phyloP scores from a whole-genome alignment of 2,888 invertebrate species.

The Nomada ruficornis region DNA sequence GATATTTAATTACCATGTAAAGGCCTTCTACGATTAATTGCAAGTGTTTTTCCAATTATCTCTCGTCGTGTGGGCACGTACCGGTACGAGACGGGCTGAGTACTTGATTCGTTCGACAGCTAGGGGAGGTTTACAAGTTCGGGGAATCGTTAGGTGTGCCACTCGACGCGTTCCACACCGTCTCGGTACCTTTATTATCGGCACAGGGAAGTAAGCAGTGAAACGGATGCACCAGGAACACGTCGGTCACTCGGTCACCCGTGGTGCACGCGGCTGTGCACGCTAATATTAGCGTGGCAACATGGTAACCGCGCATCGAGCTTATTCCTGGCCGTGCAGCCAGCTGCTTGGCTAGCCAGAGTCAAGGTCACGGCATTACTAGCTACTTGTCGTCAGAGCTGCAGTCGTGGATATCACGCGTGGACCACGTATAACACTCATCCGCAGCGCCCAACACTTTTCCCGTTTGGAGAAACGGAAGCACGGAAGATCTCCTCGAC shows the following conservation, averaged over 20 bases:
- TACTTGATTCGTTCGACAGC: not conserved
- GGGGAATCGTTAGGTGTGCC: too few relatives aligned
- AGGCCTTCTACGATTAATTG: not conserved
- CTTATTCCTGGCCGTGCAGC: conserved; percentile 81
- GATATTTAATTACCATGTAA: not conserved
- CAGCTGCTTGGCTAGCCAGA: conserved; percentile 81
- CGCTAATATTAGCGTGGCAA: conserved; percentile 83
- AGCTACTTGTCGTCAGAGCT: conserved; percentile 64
- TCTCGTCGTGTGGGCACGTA: too few relatives aligned
- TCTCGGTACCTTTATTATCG: conserved; percentile 40
- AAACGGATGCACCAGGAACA: conserved; percentile 66
- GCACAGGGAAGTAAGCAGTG: conserved; percentile 32
- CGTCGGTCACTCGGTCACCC: conserved; percentile 72
- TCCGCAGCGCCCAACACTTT: conserved; percentile 13
- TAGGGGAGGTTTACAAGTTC: not conserved
- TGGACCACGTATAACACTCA: conserved; percentile 17
- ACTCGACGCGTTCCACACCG: not conserved
- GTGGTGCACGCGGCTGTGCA: conserved; percentile 71
- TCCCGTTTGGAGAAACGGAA: not conserved
- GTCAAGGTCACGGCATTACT: conserved; percentile 82
- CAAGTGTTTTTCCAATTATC: too few relatives aligned
- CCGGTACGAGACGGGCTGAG: too few relatives aligned
- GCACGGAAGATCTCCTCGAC: not conserved
- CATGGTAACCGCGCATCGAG: conserved; percentile 80
- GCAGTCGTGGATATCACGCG: conserved; percentile 57